phyloP scores from a whole-genome alignment of 2,797 vertebrate species.

The Clarias platycephalus region DNA sequence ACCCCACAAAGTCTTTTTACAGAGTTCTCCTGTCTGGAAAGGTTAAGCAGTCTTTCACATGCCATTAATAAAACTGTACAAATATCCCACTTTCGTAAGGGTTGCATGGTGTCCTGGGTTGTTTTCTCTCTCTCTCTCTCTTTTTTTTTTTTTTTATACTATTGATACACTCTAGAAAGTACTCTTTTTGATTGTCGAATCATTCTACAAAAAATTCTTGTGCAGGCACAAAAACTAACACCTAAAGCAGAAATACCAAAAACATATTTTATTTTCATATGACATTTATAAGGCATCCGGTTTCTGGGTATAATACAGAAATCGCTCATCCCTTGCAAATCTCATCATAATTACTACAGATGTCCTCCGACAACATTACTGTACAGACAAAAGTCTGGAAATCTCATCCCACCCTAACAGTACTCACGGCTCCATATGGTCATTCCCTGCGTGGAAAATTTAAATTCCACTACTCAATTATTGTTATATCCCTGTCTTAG shows the following conservation, averaged over 20 bases:
- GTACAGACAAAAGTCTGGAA: not conserved
- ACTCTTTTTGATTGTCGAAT: not conserved
- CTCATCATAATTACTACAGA: not conserved
- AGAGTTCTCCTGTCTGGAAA: not conserved
- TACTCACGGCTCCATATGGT: not conserved
- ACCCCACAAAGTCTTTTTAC: not conserved
- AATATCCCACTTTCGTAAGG: not conserved
- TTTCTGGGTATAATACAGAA: not conserved
- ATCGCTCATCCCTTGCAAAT: not conserved
- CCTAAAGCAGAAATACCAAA: not conserved
- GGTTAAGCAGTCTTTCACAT: not conserved
- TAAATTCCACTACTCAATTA: not conserved
- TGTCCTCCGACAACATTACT: not conserved
- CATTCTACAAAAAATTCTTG: too few relatives aligned
- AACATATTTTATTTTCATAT: not conserved
- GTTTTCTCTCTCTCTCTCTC: not conserved
- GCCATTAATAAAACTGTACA: not conserved
- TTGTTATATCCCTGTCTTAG: not conserved
- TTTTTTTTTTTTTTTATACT: not conserved
- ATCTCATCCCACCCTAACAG: not conserved
- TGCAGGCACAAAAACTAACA: not conserved
- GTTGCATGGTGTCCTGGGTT: not conserved
- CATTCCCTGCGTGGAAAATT: not conserved
- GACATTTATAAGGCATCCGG: not conserved
- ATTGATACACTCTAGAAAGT: not conserved